Base-by-base conservation (phyloP, 1,140 invertebrate genomes). In the Musca domestica region DNA sequence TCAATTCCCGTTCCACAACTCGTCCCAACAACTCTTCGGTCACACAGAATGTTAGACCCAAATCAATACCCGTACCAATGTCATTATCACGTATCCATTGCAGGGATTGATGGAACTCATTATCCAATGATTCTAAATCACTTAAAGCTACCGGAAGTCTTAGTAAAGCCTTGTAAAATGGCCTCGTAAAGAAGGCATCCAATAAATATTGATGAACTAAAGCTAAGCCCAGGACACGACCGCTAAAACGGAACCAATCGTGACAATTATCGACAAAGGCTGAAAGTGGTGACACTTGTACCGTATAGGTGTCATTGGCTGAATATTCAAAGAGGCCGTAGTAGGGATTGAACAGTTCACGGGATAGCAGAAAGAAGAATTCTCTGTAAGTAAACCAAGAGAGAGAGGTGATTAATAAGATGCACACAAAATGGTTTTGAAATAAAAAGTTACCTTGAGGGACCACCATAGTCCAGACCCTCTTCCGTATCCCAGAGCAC, bases 321-420 rank as follows among this genome's bases (percentile, higher is more conserved):
- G 95, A 97, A 82, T 98, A 99, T 84, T 98, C 97, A 83, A 98
- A 99, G 17, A 99, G 87, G 3, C 96, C 96, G 77, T 98, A 98
- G 82, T 98, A 98, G 0, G 96, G 96, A 85, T 98, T 98, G 84
- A 99, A 99, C 1, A 99, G 86, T 83, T 98, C 95, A 51, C 95
- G 86, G 0, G 95, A 98, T 9, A 99, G 84, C 22, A 98, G 88
- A 81, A 98, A 98, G 86, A 99, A 99, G 83, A 98, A 98, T 84
- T 99, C 96, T 48, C 95, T 72, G 51, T n/a, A 67, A 67, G 49
- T 54, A n/a, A n/a, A 41, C 12, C 5, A 41, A 12, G 12, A 41
- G 12, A 41, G 10, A 7, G 12, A 5, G 34, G 48, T 3, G 48
- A 5, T 51, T 20, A n/a, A 30, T 30, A 41, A 41, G n/a, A n/a